Evolutionary conservation across 1,140 invertebrate genomes (phyloP).

Genomic region (Brachionus sp.): DNA sequence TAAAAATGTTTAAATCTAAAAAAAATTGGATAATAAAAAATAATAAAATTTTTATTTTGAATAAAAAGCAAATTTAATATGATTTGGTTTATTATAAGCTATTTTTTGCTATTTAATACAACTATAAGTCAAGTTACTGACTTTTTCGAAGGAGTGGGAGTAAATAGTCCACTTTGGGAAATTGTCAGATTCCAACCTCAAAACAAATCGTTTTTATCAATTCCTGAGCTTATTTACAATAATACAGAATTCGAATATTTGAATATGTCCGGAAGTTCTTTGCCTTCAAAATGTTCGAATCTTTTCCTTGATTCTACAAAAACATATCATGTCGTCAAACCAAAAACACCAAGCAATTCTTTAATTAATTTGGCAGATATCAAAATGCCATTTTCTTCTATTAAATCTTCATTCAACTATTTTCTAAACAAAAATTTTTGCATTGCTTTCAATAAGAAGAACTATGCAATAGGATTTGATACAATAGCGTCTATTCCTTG

Average conservation of each 20-base stretch:
- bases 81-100: too few relatives aligned
- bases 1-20: too few relatives aligned
- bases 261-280: not conserved
- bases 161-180: not conserved
- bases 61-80: too few relatives aligned
- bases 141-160: not conserved
- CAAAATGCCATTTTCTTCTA: not conserved
- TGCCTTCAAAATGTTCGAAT: not conserved
- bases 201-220: not conserved
- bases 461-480: not conserved
- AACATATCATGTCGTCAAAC: not conserved
- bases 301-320: not conserved
- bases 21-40: too few relatives aligned
- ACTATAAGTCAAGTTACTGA: not conserved
- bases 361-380: not conserved
- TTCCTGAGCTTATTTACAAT: not conserved
- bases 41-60: too few relatives aligned
- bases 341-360: not conserved
- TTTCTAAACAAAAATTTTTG: not conserved
- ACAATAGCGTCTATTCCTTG: not conserved
- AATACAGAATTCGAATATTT: not conserved
- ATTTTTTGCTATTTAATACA: too few relatives aligned
- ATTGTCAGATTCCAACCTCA: not conserved
- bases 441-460: not conserved
- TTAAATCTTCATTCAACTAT: not conserved